Base-by-base conservation (phyloP, 2,797 vertebrate genomes). In the Meda fulgida region DNA sequence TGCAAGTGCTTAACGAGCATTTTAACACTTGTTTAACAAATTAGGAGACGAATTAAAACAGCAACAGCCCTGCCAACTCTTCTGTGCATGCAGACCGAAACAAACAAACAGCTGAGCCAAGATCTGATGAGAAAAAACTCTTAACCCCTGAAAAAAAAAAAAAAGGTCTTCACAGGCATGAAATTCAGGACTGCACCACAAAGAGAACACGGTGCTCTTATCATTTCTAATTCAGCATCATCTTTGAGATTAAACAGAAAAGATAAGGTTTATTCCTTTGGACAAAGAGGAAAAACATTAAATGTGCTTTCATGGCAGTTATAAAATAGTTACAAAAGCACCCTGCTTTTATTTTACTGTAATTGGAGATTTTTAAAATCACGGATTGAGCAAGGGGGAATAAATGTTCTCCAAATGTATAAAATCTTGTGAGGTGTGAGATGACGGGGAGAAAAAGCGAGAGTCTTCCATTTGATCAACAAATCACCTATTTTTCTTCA, bases 11-110 rank as follows among this genome's bases (percentile, higher is more conserved):
- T 89, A 87, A 86, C 66, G 66, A 90, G 84, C 80, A 80, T 86
- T 84, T 86, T 72, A 86, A 88, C 86, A 89, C 82, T 87, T 69
- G 83, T 78, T 89, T 80, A 85, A 88, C 78, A 65, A 87, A 87
- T 90, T 77, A 89, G 79, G 75, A 86, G 46, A 46, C 81, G 72
- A 78, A 80, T 80, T 51, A 51, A 69, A 78, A 79, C 76, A 60
- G 53, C 38, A 65, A 84, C 73, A 66, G 51, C n/a, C 69, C 53
- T 84, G 84, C 81, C 83, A 87, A 80, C 26, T 36, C 60, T 73
- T 80, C 83, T 4, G 31, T 46, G 78, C n/a, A 86, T 16, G 46
- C 46, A 53, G 76, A 76, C 48, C 14, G 19, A 86, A 85, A 81
- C 67, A 46, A 85, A 84, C 79, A 63, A 86, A 66, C 40, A 40